These are phyloP conservation scores for Enteromius trimaculatus DNA, from an alignment of 2,797 vertebrate genomes.

Conservation along the genomic window DNA sequence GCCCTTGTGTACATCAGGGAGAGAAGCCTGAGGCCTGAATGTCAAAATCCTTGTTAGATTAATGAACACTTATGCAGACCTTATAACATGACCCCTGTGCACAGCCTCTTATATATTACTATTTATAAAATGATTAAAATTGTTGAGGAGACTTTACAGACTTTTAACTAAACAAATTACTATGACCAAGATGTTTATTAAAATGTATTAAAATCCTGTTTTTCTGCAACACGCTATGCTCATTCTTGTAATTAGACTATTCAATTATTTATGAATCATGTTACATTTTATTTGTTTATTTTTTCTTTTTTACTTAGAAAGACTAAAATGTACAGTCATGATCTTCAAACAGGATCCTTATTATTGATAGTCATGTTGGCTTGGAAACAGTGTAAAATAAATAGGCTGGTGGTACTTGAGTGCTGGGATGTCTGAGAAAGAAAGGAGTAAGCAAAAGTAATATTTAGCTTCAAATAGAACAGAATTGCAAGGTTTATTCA, in stretches of 20 bases:
- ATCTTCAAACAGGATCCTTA: neutral
- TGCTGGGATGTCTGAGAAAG: neutral
- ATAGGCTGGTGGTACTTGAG: neutral
- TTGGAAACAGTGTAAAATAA: constrained; percentile 5
- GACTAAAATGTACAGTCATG: neutral
- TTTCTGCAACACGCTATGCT: neutral
- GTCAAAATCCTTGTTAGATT: constrained; percentile 74
- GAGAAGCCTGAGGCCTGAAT: constrained; percentile 69
- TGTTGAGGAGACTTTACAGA: constrained; percentile 6
- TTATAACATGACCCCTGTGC: constrained; percentile 33
- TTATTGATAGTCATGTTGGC: constrained; percentile 16
- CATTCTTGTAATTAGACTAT: neutral
- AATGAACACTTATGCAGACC: constrained; percentile 44
- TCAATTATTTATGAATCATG: neutral
- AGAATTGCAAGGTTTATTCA: neutral
- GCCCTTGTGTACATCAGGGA: constrained; percentile 64
- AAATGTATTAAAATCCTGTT: neutral
- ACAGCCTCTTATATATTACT: constrained; percentile 34
- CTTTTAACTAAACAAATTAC: constrained; percentile 1
- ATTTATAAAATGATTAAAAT: constrained; percentile 2
- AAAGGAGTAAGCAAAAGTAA: constrained; percentile 7
- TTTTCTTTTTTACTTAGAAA: neutral
- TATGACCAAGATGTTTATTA: neutral
- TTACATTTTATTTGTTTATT: neutral
- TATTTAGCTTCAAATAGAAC: neutral